phyloP scores from a whole-genome alignment of 1,140 invertebrate genomes.

The Onthophagus taurus region DNA sequence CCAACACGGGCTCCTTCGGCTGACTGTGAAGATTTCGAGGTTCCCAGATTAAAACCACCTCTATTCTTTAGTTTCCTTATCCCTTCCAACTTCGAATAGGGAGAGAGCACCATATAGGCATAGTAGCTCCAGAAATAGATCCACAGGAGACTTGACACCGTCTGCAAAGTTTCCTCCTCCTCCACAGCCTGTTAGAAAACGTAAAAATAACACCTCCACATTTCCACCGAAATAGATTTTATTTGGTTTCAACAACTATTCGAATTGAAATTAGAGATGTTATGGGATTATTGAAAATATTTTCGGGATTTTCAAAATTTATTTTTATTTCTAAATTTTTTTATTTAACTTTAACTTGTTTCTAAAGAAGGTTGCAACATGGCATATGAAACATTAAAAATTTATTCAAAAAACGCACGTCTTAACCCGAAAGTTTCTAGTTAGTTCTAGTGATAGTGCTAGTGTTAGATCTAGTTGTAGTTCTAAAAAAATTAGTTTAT shows the following conservation, averaged over 20 bases:
- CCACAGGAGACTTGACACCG: background rate
- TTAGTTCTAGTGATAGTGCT: no score
- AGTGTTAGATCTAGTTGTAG: no score
- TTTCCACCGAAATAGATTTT: background rate
- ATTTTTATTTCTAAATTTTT: no score
- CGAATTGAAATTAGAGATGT: background rate
- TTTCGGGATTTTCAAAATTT: background rate
- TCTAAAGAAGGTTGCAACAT: no score
- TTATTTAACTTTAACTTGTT: no score
- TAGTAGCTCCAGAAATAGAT: slow-evolving; percentile 21
- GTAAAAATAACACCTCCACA: background rate
- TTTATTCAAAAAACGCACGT: no score
- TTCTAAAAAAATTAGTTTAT: background rate
- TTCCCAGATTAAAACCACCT: slow-evolving; percentile 10
- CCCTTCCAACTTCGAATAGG: slow-evolving; percentile 16
- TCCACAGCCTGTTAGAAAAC: no score
- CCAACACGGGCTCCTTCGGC: slow-evolving; percentile 43
- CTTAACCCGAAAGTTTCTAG: no score
- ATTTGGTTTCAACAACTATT: background rate
- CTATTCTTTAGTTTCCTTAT: slow-evolving; percentile 5
- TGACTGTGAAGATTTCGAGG: slow-evolving; percentile 41
- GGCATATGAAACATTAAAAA: no score
- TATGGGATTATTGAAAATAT: background rate
- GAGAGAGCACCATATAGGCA: slow-evolving; percentile 20
- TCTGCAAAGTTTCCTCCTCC: slow-evolving; percentile 2